phyloP scores from a whole-genome alignment of 2,888 invertebrate genomes.

The Leptinotarsa rubiginosa region DNA sequence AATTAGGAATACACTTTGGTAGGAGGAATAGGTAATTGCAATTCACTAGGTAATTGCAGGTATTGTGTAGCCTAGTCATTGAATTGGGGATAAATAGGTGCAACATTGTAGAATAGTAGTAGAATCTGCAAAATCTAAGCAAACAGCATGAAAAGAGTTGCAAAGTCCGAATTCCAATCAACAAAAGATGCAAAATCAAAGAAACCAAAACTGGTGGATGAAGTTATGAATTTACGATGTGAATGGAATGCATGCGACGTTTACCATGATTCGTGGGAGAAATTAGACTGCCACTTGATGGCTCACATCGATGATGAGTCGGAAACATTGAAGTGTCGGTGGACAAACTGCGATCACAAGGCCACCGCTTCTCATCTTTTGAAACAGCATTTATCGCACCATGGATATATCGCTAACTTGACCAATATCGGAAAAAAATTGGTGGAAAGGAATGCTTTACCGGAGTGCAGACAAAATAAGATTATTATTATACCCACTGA shows the following conservation, averaged over 20 bases:
- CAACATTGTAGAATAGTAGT: too few species aligned
- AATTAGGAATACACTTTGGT: too few species aligned
- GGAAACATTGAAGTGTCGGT: slow-evolving; percentile 64
- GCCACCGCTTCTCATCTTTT: slow-evolving; percentile 29
- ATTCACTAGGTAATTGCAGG: too few species aligned
- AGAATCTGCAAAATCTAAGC: too few species aligned
- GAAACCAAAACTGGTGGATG: slow-evolving; percentile 53
- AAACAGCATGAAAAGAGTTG: too few species aligned
- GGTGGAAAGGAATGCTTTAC: slow-evolving; percentile 71
- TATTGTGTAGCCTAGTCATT: too few species aligned
- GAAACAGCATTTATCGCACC: slow-evolving; percentile 81
- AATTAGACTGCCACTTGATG: slow-evolving; percentile 71
- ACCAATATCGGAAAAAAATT: slow-evolving; percentile 79
- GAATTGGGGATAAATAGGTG: too few species aligned
- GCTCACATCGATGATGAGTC: slow-evolving; percentile 61
- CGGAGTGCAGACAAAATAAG: slow-evolving; percentile 68
- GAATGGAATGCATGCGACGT: slow-evolving; percentile 71
- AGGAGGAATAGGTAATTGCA: too few species aligned
- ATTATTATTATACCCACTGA: slow-evolving; percentile 56
- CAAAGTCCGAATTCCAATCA: too few species aligned
- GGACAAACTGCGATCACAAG: slow-evolving; percentile 72
- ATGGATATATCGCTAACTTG: slow-evolving; percentile 85
- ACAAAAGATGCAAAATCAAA: background rate
- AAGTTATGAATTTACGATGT: slow-evolving; percentile 67
- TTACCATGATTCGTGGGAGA: slow-evolving; percentile 63